A percentile compares a stretch with the other conserved stretches of the same genome.
These are phyloP conservation scores for Ariolimax columbianus DNA, from an alignment of 2,888 invertebrate genomes.

Conservation along the genomic window DNA sequence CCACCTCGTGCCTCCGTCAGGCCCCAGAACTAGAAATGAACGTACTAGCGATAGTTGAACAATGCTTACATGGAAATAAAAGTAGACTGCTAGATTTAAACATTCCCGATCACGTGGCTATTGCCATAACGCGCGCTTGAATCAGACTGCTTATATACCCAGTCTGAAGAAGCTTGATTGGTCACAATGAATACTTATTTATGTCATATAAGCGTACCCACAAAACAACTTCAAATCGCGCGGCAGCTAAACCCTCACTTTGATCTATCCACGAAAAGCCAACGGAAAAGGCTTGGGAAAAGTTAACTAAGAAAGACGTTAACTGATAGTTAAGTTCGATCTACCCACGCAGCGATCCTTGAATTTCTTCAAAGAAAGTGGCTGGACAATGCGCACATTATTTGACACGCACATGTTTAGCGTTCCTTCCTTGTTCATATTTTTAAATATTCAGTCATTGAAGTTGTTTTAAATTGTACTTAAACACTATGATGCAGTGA, in stretches of 20 bases:
- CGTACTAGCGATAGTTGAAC: no score
- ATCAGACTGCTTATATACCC: not conserved
- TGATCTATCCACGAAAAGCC: not conserved
- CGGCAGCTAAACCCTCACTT: not conserved
- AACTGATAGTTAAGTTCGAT: not conserved
- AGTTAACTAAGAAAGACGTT: not conserved
- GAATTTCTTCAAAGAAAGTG: not conserved
- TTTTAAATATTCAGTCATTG: not conserved
- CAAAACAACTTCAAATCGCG: not conserved
- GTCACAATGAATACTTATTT: not conserved
- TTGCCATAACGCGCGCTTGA: no score
- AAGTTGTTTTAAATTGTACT: not conserved
- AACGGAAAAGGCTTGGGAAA: not conserved
- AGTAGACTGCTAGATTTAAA: no score
- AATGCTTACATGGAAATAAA: no score
- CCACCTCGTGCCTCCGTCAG: no score
- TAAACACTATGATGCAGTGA: no score
- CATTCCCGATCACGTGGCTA: no score
- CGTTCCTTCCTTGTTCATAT: no score
- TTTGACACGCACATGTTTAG: no score
- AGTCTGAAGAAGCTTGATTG: not conserved
- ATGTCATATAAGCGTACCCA: not conserved
- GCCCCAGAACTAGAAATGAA: no score
- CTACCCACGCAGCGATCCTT: not conserved
- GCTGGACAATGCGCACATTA: not conserved